A percentile compares a stretch with the other conserved stretches of the same genome.
Conservation (phyloP, 2,888 invertebrate genomes). For the Linnaemya tessellans region DNA sequence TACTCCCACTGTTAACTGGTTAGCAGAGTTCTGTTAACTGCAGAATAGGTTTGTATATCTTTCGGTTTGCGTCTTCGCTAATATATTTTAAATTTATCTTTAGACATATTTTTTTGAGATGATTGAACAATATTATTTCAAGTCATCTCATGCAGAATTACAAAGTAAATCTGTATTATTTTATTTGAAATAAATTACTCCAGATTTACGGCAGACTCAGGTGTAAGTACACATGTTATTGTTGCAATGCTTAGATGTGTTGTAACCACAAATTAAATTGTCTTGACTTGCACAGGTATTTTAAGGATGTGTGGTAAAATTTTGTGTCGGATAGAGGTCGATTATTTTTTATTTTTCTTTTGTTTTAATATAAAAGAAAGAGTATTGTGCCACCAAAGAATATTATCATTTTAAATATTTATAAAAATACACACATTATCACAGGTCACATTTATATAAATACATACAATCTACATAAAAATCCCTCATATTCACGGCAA, state of each 20-base stretch:
- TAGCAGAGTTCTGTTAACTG: too few relatives aligned
- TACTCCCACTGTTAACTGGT: too few relatives aligned
- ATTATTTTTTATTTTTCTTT: background rate
- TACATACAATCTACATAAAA: background rate
- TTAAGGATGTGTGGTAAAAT: slow-evolving; percentile 5
- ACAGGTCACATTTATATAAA: background rate
- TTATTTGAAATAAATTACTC: too few relatives aligned
- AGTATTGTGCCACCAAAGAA: slow-evolving; percentile 9
- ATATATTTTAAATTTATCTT: too few relatives aligned
- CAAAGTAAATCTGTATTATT: too few relatives aligned
- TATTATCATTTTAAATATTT: background rate
- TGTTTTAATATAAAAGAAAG: background rate
- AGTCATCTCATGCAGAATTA: too few relatives aligned
- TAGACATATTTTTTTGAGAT: too few relatives aligned
- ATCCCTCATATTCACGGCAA: background rate
- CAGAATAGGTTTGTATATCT: too few relatives aligned
- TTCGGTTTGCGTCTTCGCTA: too few relatives aligned
- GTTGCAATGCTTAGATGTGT: slow-evolving; percentile 8
- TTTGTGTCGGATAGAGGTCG: slow-evolving; percentile 33
- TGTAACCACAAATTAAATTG: slow-evolving; percentile 35
- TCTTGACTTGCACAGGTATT: slow-evolving; percentile 43
- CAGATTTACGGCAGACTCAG: background rate
- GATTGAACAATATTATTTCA: too few relatives aligned
- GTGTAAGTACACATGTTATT: slow-evolving; percentile 12
- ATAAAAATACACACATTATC: background rate